Conservation (phyloP, 2,888 invertebrate species). For the Eurois occulta region DNA sequence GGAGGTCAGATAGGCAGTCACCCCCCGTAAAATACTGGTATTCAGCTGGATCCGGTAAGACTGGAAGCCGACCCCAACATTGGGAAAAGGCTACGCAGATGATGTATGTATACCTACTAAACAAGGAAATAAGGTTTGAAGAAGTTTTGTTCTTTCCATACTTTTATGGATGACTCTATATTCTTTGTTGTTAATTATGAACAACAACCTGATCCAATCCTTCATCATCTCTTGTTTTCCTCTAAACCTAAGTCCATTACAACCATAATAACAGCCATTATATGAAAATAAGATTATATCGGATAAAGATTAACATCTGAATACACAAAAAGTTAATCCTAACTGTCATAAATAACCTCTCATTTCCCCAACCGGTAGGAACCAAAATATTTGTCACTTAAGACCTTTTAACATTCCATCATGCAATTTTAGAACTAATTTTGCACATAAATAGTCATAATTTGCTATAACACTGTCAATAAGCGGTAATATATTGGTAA, state of each 20-base stretch:
- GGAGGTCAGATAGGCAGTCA: too few relatives aligned
- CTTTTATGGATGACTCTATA: background rate
- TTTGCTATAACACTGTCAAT: slow-evolving; percentile 79
- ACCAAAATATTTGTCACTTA: slow-evolving; percentile 43
- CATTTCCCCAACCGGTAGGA: slow-evolving; percentile 44
- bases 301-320: background rate
- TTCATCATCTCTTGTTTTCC: background rate
- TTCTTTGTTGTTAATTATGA: background rate
- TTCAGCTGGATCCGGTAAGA: too few relatives aligned
- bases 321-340: background rate
- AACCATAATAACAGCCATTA: too few relatives aligned
- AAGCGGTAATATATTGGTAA: slow-evolving; percentile 74
- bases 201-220: background rate
- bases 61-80: too few relatives aligned
- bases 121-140: background rate
- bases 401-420: slow-evolving; percentile 43
- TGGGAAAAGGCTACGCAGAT: too few relatives aligned
- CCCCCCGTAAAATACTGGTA: too few relatives aligned
- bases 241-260: background rate
- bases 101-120: too few relatives aligned
- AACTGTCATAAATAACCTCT: slow-evolving; percentile 40
- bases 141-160: background rate
- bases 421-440: slow-evolving; percentile 60
- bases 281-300: background rate
- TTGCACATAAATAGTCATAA: slow-evolving; percentile 80